Percentiles rank a stretch among this genome's conserved stretches.
These are phyloP conservation scores for Galagoides demidoff DNA, from an alignment of 2,797 vertebrate species.

Conservation along the genomic window DNA sequence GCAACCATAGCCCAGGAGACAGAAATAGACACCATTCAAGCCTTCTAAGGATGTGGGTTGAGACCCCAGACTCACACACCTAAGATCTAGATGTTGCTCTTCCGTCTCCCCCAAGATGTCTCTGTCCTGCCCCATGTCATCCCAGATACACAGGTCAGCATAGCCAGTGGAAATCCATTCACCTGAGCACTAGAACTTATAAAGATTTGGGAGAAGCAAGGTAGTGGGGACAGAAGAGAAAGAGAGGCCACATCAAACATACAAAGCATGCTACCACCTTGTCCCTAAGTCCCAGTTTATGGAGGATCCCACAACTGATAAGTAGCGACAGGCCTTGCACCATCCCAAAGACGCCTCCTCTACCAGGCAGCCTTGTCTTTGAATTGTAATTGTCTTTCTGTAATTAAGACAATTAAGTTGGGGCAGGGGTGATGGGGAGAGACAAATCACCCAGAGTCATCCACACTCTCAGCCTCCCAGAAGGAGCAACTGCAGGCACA, in stretches of 20 bases:
- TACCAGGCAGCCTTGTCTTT: background rate
- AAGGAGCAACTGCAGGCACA: background rate
- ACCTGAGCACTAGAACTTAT: background rate
- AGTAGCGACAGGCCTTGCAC: background rate
- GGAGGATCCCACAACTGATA: background rate
- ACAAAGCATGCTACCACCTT: background rate
- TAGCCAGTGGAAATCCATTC: background rate
- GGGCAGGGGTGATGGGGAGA: no score
- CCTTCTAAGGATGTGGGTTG: background rate
- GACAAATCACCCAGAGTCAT: background rate
- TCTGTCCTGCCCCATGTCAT: background rate
- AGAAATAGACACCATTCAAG: background rate
- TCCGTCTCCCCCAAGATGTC: background rate
- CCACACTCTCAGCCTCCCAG: background rate
- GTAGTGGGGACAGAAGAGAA: background rate
- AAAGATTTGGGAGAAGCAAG: background rate
- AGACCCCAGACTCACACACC: background rate
- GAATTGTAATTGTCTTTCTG: background rate
- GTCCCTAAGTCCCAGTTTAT: background rate
- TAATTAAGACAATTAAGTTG: no score
- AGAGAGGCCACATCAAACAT: background rate
- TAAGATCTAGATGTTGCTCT: background rate
- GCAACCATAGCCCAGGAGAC: background rate
- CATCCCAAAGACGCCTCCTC: background rate
- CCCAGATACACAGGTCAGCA: background rate